A percentile compares a stretch with the other conserved stretches of the same genome.
phyloP scores from a whole-genome alignment of 2,113 vertebrate species.

The Istiophorus platypterus region DNA sequence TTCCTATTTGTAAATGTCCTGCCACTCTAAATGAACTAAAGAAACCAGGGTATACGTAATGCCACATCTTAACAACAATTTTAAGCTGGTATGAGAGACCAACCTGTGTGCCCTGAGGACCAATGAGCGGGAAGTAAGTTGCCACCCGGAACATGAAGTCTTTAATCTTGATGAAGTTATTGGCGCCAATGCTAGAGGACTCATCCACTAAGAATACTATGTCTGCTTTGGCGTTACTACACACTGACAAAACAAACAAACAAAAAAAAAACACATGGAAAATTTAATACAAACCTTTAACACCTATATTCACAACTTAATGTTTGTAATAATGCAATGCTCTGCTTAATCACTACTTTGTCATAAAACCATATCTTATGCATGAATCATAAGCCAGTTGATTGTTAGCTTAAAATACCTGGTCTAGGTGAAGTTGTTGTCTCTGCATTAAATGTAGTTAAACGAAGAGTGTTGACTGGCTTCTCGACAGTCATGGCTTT shows the following conservation, averaged over 20 bases:
- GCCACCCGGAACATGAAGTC: constrained; percentile 90
- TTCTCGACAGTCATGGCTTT: constrained; percentile 53
- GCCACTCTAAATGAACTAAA: not conserved
- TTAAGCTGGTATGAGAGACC: constrained; percentile 15
- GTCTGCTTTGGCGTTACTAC: constrained; percentile 88
- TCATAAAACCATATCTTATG: not conserved
- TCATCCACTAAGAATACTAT: constrained; percentile 92
- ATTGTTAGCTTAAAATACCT: constrained; percentile 59
- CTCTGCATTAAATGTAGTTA: constrained; percentile 34
- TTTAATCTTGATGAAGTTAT: constrained; percentile 91
- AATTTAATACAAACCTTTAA: not conserved
- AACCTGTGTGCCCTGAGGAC: constrained; percentile 88
- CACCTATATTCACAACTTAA: not conserved
- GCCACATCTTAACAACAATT: not conserved
- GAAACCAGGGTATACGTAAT: not conserved
- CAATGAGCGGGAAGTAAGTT: constrained; percentile 90
- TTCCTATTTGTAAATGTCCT: constrained; percentile 16
- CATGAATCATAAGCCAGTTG: not conserved
- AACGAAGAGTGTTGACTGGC: constrained; percentile 30
- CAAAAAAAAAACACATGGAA: constrained; percentile 35
- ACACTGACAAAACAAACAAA: constrained; percentile 82
- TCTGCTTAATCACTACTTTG: not conserved
- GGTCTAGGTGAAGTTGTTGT: constrained; percentile 55
- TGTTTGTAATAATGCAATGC: too few relatives aligned
- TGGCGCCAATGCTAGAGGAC: constrained; percentile 90